phyloP scores from a whole-genome alignment of 1,140 invertebrate genomes.

The Sarcophaga peregrina region DNA sequence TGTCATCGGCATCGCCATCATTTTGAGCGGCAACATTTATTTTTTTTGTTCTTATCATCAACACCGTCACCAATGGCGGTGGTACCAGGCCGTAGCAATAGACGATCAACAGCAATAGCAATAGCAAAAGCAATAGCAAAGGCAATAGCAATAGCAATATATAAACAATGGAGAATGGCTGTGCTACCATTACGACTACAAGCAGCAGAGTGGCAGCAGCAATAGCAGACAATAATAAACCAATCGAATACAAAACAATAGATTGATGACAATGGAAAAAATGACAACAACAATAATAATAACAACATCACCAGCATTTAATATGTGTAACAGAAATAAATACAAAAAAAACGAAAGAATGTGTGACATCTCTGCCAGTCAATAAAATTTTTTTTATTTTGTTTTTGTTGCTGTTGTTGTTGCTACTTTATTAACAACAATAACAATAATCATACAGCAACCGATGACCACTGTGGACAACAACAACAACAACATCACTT shows the following conservation, averaged over 20 bases:
- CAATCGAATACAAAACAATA: neutral
- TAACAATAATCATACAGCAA: slow-evolving; percentile 24
- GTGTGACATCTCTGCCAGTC: slow-evolving; percentile 37
- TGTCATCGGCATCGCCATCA: neutral
- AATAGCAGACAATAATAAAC: neutral
- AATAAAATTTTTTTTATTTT: neutral
- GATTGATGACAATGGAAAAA: neutral
- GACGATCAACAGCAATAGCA: slow-evolving; percentile 6
- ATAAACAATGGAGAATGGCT: neutral
- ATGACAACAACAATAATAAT: neutral
- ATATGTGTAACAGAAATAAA: neutral
- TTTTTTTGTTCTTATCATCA: no score
- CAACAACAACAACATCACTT: no score
- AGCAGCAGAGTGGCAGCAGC: neutral
- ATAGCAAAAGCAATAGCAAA: neutral
- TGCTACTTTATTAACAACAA: neutral
- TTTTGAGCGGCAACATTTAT: no score
- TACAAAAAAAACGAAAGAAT: slow-evolving; percentile 9
- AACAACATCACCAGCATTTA: neutral
- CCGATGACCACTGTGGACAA: neutral
- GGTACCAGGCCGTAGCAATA: slow-evolving; percentile 9
- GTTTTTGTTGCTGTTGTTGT: neutral
- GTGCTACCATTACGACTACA: neutral
- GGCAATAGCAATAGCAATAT: neutral
- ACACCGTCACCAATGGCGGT: neutral